Percentiles rank a stretch among this genome's conserved stretches.
phyloP scores from a whole-genome alignment of 92 coral and sea anemone species.

The Epizoanthus ramosus region DNA sequence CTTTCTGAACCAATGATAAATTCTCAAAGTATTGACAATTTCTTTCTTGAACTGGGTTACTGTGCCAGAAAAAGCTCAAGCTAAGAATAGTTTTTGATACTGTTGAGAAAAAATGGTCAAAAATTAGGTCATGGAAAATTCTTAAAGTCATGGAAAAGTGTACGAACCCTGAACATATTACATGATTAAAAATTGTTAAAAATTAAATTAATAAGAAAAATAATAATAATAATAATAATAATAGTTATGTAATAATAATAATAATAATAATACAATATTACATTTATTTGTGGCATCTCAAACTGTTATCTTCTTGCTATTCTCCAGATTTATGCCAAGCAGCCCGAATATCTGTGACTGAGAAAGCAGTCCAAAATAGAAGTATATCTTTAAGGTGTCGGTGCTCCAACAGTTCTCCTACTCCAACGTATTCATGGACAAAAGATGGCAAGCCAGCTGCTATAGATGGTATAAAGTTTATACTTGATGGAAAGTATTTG shows the following conservation, averaged over 20 bases:
- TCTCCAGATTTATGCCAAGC: slow-evolving; percentile 28
- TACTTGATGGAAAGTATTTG: slow-evolving; percentile 49
- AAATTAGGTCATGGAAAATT: too few relatives aligned
- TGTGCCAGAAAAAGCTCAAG: too few relatives aligned
- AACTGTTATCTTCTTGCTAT: not conserved
- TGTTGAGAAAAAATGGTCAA: too few relatives aligned
- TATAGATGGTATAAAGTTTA: slow-evolving; percentile 25
- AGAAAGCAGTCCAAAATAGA: not conserved
- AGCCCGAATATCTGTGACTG: not conserved
- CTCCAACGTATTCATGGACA: slow-evolving; percentile 64
- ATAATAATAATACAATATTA: not conserved
- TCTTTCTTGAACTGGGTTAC: too few relatives aligned
- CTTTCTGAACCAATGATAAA: too few relatives aligned
- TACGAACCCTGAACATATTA: too few relatives aligned
- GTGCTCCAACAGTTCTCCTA: slow-evolving; percentile 47
- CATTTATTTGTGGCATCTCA: not conserved
- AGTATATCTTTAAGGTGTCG: slow-evolving; percentile 26
- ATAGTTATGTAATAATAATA: not conserved
- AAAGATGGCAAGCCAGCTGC: slow-evolving; percentile 51
- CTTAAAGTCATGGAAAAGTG: too few relatives aligned
- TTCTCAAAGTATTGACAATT: too few relatives aligned
- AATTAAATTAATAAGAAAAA: too few relatives aligned
- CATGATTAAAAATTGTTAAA: too few relatives aligned
- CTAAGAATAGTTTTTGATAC: too few relatives aligned
- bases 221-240: too few relatives aligned